Conservation (phyloP, 2,113 vertebrate genomes). For the Eretmochelys imbricata region DNA sequence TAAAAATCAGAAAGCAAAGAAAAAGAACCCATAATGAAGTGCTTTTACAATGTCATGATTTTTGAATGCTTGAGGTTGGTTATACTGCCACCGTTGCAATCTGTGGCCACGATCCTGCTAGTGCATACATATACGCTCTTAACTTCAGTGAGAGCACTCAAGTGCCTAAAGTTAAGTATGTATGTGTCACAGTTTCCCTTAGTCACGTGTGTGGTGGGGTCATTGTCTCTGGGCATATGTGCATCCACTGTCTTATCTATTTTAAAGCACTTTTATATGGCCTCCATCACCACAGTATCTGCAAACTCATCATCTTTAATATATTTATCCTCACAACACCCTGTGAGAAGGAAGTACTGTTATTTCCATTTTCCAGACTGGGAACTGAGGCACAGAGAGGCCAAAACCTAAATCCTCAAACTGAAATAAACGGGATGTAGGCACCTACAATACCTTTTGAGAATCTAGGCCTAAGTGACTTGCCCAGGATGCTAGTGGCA, state of each 20-base stretch:
- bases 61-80: neutral
- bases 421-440: neutral
- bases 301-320: neutral
- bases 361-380: accelerated
- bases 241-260: neutral
- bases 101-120: neutral
- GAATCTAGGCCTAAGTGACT: neutral
- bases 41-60: neutral
- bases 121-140: neutral
- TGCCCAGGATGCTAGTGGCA: neutral
- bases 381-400: accelerated
- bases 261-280: neutral
- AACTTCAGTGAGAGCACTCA: neutral
- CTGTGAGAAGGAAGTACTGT: neutral
- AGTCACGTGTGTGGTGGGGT: too few species aligned
- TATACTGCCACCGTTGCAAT: neutral
- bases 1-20: neutral
- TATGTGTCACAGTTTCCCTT: neutral
- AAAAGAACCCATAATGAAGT: neutral
- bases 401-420: neutral
- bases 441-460: neutral
- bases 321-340: neutral
- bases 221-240: accelerated
- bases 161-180: neutral
- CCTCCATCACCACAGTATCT: neutral